Evolutionary conservation across 1,140 invertebrate genomes (phyloP).

Genomic region (Hirudo medicinalis): DNA sequence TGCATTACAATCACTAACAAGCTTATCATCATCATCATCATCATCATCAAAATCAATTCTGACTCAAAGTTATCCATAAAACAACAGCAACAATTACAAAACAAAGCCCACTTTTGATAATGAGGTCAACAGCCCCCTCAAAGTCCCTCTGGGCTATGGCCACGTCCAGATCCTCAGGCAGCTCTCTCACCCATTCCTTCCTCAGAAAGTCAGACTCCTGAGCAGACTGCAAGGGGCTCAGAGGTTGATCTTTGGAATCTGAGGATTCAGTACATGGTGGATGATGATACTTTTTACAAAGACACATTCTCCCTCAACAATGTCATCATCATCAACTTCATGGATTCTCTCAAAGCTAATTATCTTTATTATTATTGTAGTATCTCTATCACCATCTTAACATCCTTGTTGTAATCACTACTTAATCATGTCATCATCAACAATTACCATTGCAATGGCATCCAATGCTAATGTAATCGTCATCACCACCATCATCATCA

Average conservation of each 20-base stretch:
- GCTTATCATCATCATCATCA: no score
- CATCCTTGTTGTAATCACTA: no score
- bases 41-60: no score
- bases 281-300: no score
- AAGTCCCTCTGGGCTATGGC: slow-evolving; percentile 92
- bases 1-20: no score
- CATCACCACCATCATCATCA: not conserved
- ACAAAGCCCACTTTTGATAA: slow-evolving; percentile 51
- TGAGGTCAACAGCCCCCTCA: slow-evolving; percentile 75
- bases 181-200: slow-evolving; percentile 76
- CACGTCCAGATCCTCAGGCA: slow-evolving; percentile 88
- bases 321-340: no score
- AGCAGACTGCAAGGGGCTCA: slow-evolving; percentile 25
- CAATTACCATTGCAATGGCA: no score
- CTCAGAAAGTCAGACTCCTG: slow-evolving; percentile 31
- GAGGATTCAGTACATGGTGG: no score
- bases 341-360: not conserved
- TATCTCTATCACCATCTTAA: no score
- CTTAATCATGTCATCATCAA: no score
- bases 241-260: not conserved
- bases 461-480: not conserved
- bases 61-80: not conserved
- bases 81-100: not conserved
- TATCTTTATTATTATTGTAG: no score
- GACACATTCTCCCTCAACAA: no score